A percentile compares a stretch with the other conserved stretches of the same genome.
Evolutionary conservation across 2,797 vertebrate species (phyloP).

Genomic region (Periophthalmus magnuspinnatus): DNA sequence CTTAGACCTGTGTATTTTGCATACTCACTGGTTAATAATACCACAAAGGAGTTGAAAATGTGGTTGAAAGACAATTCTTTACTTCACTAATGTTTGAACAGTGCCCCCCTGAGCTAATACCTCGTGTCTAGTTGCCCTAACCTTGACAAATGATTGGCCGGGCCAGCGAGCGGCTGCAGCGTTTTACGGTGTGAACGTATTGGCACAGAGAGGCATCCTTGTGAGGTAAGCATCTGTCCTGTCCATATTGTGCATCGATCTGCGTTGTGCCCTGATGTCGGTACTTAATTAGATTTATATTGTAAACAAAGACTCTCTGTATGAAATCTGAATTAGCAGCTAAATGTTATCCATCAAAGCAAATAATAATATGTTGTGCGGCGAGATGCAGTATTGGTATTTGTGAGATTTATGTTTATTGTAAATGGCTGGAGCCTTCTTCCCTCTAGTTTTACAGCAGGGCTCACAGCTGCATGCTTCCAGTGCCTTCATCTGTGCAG

Average conservation of each 20-base stretch:
- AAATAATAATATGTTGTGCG: slow-evolving; percentile 72
- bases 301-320: slow-evolving; percentile 83
- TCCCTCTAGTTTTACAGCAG: slow-evolving; percentile 46
- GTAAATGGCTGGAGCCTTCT: slow-evolving; percentile 51
- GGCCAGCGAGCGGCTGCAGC: slow-evolving; percentile 51
- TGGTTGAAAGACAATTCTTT: slow-evolving; percentile 3
- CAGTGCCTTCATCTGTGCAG: slow-evolving; percentile 27
- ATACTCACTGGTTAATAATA: background rate
- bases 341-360: slow-evolving; percentile 80
- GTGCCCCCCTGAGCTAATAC: slow-evolving; percentile 55
- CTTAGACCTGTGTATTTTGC: background rate
- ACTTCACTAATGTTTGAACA: slow-evolving; percentile 28
- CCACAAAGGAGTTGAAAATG: background rate
- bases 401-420: slow-evolving; percentile 67
- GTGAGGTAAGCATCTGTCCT: slow-evolving; percentile 82
- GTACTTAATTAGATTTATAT: slow-evolving; percentile 89
- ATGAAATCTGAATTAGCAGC: slow-evolving; percentile 79
- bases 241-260: slow-evolving; percentile 88
- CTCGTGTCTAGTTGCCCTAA: slow-evolving; percentile 66
- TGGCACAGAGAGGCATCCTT: slow-evolving; percentile 74
- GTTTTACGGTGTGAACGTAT: slow-evolving; percentile 81
- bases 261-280: slow-evolving; percentile 67
- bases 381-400: slow-evolving; percentile 70
- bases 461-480: slow-evolving; percentile 33
- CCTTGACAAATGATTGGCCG: slow-evolving; percentile 78